Conservation (phyloP, 2,888 invertebrate species). For the Eupithecia exiguata region DNA sequence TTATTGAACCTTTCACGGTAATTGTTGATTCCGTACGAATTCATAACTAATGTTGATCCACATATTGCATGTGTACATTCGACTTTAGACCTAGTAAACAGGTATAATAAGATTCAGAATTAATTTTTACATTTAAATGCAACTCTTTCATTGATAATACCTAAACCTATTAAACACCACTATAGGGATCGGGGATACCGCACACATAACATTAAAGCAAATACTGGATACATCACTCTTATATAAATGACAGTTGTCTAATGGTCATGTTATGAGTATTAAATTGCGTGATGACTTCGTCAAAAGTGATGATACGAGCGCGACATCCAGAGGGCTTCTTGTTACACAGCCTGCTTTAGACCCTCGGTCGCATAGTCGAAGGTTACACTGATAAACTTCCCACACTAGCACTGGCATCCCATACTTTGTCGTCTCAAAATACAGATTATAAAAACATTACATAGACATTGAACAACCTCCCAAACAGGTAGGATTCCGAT, state of each 20-base stretch:
- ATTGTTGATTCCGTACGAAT: too few species aligned
- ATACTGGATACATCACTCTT: background rate
- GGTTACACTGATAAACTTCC: conserved; percentile 20
- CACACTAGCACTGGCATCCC: conserved; percentile 22
- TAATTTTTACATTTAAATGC: background rate
- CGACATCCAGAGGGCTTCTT: conserved; percentile 25
- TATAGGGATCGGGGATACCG: background rate
- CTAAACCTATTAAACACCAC: background rate
- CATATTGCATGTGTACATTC: too few species aligned
- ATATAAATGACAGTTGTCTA: background rate
- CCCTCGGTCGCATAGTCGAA: background rate
- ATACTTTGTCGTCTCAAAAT: conserved; percentile 15
- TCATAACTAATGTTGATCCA: background rate
- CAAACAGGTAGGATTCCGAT: too few species aligned
- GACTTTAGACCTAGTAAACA: too few species aligned
- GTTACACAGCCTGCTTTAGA: conserved; percentile 22
- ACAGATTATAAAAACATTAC: conserved; percentile 18
- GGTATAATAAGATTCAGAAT: too few species aligned
- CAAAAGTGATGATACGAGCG: conserved; percentile 14
- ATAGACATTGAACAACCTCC: too few species aligned
- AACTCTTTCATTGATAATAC: background rate
- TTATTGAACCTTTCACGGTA: too few species aligned
- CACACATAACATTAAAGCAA: background rate
- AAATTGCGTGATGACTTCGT: conserved; percentile 10
- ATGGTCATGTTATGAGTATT: conserved; percentile 22